Base-by-base conservation (phyloP, 2,888 invertebrate species). In the Pristionchus arcanus region DNA sequence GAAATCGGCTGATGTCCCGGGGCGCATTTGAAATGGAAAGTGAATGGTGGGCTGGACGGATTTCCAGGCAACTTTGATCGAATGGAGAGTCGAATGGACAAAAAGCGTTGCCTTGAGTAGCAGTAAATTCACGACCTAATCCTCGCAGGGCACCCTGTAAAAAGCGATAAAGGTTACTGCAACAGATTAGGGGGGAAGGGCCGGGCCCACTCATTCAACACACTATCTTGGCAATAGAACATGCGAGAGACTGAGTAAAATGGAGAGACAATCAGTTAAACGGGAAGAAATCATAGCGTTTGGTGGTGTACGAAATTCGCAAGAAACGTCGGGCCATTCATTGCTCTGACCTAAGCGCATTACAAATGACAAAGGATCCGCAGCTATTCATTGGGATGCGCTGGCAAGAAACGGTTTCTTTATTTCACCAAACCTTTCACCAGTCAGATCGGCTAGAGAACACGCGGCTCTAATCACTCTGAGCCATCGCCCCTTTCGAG, bases 21-120 rank as follows among this genome's bases (percentile, higher is more conserved):
- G 49, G 81, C 7, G 81, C 81, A 53, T 49, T 81, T 81, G 81
- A 81, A 81, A 81, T 15, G 28, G 81, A 81, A 49, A 49, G 81
- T 28, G 49, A 81, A 19, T 53, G 81, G 49, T n/a, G 49, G 81
- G 49, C 3, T 42, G 42, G 42, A 5, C 42, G 28, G 81, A 81
- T 81, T 49, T 81, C 81, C 42, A 53, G 81, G 81, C 74, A 74
- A 74, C 5, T n/a, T 74, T 21, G 66, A 34, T 49, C 53, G 42
- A 53, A 25, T 25, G 25, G 77, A 25, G 77, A n/a, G n/a, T n/a
- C n/a, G n/a, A n/a, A n/a, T 25, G n/a, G 71, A 49, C 42, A 49
- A 28, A 77, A 81, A 81, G 49, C n/a, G 37, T 81, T 28, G 49
- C 81, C 81, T 49, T 81, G 81, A n/a, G n/a, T n/a, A n/a, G 49